phyloP scores from a whole-genome alignment of 1,140 invertebrate species.

The Listronotus oregonensis region DNA sequence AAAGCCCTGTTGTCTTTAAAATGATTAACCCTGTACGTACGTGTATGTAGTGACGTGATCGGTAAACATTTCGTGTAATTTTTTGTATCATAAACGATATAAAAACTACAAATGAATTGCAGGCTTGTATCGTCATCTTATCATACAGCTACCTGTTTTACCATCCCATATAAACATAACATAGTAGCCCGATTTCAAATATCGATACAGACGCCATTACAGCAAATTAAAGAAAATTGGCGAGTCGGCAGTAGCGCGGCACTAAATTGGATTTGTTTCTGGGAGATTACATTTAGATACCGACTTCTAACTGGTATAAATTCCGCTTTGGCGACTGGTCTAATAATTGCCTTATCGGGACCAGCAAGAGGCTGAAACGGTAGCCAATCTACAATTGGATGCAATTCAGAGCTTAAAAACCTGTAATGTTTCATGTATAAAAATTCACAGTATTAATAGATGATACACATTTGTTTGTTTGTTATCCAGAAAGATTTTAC shows the following conservation, averaged over 20 bases:
- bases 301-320: constrained; percentile 9
- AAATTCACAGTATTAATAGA: no score
- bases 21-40: no score
- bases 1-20: no score
- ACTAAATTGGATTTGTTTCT: constrained; percentile 13
- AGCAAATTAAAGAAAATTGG: constrained; percentile 14
- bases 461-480: no score
- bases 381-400: constrained; percentile 4
- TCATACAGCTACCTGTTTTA: neutral
- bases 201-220: constrained; percentile 11
- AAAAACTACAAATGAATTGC: no score
- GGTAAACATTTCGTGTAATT: no score
- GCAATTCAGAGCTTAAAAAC: no score
- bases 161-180: neutral
- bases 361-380: neutral
- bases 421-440: no score
- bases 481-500: no score
- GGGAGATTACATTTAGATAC: constrained; percentile 5
- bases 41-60: no score
- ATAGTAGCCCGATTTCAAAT: constrained; percentile 6
- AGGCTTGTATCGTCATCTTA: no score
- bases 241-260: neutral
- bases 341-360: neutral
- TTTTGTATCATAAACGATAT: no score
- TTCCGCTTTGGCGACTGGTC: neutral